A percentile compares a stretch with the other conserved stretches of the same genome.
Conservation (phyloP, 2,797 vertebrate genomes). For the Sparidentex hasta region DNA sequence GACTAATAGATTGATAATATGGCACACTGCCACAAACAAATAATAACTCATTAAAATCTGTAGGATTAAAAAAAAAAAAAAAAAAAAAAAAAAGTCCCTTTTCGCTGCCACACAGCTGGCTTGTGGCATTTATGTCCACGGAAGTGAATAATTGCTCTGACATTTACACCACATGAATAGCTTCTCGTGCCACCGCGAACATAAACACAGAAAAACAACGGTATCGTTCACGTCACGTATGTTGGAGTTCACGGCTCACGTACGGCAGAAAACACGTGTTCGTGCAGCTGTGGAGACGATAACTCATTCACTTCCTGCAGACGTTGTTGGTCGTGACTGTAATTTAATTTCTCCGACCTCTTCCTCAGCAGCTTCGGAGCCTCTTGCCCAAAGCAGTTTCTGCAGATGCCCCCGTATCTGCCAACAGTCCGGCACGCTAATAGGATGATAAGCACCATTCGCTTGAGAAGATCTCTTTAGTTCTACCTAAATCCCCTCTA, state of each 20-base stretch:
- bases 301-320: slow-evolving; percentile 20
- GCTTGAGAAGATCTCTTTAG: slow-evolving; percentile 64
- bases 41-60: slow-evolving; percentile 34
- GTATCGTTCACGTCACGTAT: slow-evolving; percentile 3
- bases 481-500: slow-evolving; percentile 69
- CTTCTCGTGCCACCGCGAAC: slow-evolving; percentile 22
- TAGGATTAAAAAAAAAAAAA: too few relatives aligned
- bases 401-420: slow-evolving; percentile 38
- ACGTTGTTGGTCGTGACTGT: slow-evolving; percentile 22
- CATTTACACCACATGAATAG: slow-evolving; percentile 55
- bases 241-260: background rate
- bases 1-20: slow-evolving; percentile 23
- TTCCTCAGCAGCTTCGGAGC: slow-evolving; percentile 25
- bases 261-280: background rate
- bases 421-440: slow-evolving; percentile 62
- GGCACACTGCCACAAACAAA: background rate
- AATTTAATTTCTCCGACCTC: slow-evolving; percentile 51
- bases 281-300: background rate
- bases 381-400: slow-evolving; percentile 35
- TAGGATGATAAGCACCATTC: slow-evolving; percentile 72
- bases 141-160: slow-evolving; percentile 57
- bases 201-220: background rate
- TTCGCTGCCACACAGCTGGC: background rate
- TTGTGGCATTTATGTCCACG: slow-evolving; percentile 55
- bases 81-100: background rate